Base-by-base conservation (phyloP, 2,113 vertebrate genomes). In the Himantopus leucocephalus region DNA sequence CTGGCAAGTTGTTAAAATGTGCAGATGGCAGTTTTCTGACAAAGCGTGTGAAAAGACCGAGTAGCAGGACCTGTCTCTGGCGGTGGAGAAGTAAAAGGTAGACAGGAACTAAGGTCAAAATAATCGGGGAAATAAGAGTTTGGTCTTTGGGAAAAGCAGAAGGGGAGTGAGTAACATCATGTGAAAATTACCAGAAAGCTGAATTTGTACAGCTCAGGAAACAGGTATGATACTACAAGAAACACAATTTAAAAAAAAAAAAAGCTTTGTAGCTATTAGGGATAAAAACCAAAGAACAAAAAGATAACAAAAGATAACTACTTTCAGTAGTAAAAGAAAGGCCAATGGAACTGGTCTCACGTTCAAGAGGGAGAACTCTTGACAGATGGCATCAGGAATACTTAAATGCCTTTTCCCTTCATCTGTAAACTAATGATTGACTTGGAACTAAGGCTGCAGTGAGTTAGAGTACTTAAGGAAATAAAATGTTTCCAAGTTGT, bases 21-120 rank as follows among this genome's bases (percentile, higher is more conserved):
- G 78, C 62, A 85, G 74, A 16, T 87, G 90, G 37, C 73, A 70
- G 5, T 52, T 59, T 55, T n/a, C 29, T 94, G 52, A 47, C 26
- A 52, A 45, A 70, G 16, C 7, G 1, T 7, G 14, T 47, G 39
- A 43, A 45, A 53, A 88, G 62, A 30, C 14, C 0, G 0, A 35
- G 35, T 35, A 66, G 30, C 48, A 66, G 62, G 34, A 83, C 20
- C 12, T 59, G n/a, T 37, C 21, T 62, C 8, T 76, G 32, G 13
- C 1, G 3, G 52, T 47, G 48, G 24, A 34, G 29, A 21, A 27
- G 14, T 45, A 16, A 56, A 85, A 87, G 20, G 24, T 45, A 63
- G 64, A 59, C 80, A 26, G 72, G 9, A 17, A 2, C 26, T 59
- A 16, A 63, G 18, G 27, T 85, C 43, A 34, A 9, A 59, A 35